Base-by-base conservation (phyloP, 2,888 invertebrate species). In the Mesodorylaimus sp. region DNA sequence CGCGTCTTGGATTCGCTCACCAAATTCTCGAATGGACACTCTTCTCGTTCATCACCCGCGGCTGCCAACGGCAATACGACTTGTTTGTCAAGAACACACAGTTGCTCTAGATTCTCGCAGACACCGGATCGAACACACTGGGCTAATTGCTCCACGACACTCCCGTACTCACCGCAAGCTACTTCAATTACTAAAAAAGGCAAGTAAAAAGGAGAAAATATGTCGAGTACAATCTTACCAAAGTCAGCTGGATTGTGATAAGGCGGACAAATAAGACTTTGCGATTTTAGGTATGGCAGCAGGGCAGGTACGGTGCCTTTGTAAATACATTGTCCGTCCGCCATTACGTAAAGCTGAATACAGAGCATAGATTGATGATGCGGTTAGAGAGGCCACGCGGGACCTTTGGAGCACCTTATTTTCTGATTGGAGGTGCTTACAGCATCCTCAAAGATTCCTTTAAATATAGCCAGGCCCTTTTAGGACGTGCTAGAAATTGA, bases 221-320 rank as follows among this genome's bases (percentile, higher is more conserved):
- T 26, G 23, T 2, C n/a, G 19, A 3, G n/a, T 32, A 23, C 19
- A 43, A 23, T 65, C 81, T 78, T 67, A 84, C 84, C 83, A 73
- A 85, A 91, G 48, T 89, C 89, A 3, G 91, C 89, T 1, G 91
- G 91, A 71, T 93, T 93, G 73, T 93, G 91, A 69, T 91, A 93
- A 48, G 85, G 81, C 0, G 91, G 91, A 62, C 91, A 93, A 64
- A 83, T 80, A 26, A 91, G 75, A n/a, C 76, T 77, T 45, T 86
- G 75, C 25, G 78, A 79, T 45, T 79, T 77, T 52, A 91, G 74
- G 68, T 88, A 91, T 56, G 81, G 79, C 61, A 93, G 82, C 51
- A 91, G 70, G 62, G 82, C 78, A 50, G 76, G 79, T 0, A 87
- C 84, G 52, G 81, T 81, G 48, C 91, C 89, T 64, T 87, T 83